These are phyloP conservation scores for Sycobia sp. DNA, from an alignment of 1,140 invertebrate species.

Conservation along the genomic window DNA sequence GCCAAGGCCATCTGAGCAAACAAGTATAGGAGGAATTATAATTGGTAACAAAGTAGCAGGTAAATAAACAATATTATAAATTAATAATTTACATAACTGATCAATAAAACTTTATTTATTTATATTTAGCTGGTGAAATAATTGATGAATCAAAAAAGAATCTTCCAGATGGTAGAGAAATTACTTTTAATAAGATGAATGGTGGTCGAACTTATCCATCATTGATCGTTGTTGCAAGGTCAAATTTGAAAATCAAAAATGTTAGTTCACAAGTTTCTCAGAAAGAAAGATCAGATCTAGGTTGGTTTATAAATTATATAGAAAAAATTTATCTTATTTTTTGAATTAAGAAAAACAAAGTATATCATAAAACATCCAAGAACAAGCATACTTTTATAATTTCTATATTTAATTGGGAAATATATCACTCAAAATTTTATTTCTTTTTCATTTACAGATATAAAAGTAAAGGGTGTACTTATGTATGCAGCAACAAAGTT, in stretches of 20 bases:
- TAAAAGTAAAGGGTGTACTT: conserved; percentile 79
- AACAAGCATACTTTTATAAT: not conserved
- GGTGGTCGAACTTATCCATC: conserved; percentile 83
- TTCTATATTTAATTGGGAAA: too few relatives aligned
- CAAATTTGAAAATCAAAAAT: conserved; percentile 74
- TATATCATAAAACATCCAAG: not conserved
- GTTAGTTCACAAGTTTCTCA: conserved; percentile 47
- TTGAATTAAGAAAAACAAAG: not conserved
- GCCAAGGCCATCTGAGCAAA: conserved; percentile 67
- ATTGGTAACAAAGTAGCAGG: conserved; percentile 64
- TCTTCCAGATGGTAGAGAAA: conserved; percentile 72
- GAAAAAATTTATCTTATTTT: not conserved
- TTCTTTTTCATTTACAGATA: conserved; percentile 46
- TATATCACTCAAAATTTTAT: not conserved
- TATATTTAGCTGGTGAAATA: conserved; percentile 51
- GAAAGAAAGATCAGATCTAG: conserved; percentile 60
- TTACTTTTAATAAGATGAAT: conserved; percentile 78
- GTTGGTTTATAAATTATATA: conserved; percentile 49
- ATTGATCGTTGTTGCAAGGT: conserved; percentile 78
- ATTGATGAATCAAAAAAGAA: conserved; percentile 56
- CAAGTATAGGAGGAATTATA: conserved; percentile 70
- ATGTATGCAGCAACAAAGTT: conserved; percentile 80
- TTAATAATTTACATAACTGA: not conserved
- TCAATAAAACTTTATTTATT: not conserved
- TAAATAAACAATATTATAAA: conserved; percentile 37